phyloP scores from a whole-genome alignment of 2,888 invertebrate species.

The Psylliodes chrysocephalus region DNA sequence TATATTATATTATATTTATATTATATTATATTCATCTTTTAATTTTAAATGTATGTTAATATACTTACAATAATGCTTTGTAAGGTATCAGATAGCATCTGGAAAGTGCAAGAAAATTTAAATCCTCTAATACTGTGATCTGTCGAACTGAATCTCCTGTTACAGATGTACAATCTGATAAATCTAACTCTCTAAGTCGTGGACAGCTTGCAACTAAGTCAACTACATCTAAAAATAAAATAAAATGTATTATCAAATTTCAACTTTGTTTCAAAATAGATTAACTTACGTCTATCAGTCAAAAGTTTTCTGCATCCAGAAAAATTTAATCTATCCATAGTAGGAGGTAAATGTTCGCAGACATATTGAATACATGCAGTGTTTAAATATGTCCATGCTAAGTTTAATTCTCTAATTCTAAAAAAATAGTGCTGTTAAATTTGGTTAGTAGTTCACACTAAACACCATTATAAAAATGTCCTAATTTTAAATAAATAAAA shows the following conservation, averaged over 20 bases:
- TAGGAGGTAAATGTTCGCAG: constrained; percentile 71
- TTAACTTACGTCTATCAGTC: constrained; percentile 79
- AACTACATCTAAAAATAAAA: constrained; percentile 76
- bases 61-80: constrained; percentile 74
- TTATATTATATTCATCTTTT: too few relatives aligned
- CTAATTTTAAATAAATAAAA: too few relatives aligned
- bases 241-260: too few relatives aligned
- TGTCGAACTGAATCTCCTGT: constrained; percentile 70
- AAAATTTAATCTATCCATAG: constrained; percentile 79
- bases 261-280: too few relatives aligned
- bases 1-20: too few relatives aligned
- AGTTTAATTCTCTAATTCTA: constrained; percentile 77
- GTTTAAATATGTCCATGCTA: constrained; percentile 83
- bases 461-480: too few relatives aligned
- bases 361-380: constrained; percentile 71
- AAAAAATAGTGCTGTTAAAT: constrained; percentile 50
- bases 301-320: constrained; percentile 84
- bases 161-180: constrained; percentile 86
- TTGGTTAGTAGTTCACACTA: too few relatives aligned
- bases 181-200: constrained; percentile 82
- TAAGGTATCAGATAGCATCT: constrained; percentile 84
- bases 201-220: constrained; percentile 75
- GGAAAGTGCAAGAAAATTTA: constrained; percentile 82
- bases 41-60: too few relatives aligned
- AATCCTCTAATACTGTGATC: constrained; percentile 69